Conservation (phyloP, 1,140 invertebrate genomes). For the Panagrolaimus sp. region DNA sequence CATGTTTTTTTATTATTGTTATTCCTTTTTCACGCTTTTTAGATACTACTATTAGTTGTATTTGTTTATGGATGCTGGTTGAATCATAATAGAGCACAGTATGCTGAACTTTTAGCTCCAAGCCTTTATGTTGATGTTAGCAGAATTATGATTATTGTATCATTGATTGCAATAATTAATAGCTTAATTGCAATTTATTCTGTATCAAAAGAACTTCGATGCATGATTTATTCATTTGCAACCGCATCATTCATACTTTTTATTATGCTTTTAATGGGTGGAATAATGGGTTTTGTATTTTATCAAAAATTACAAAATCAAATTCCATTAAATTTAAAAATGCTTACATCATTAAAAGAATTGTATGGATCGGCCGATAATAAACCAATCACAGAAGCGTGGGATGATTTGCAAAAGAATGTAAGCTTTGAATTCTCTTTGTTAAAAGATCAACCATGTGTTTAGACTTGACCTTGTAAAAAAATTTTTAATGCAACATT, state of each 20-base stretch:
- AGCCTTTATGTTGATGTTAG: slow-evolving; percentile 57
- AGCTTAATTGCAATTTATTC: slow-evolving; percentile 47
- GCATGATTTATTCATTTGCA: slow-evolving; percentile 56
- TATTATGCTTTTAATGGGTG: slow-evolving; percentile 56
- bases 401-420: slow-evolving; percentile 55
- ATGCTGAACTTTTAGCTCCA: slow-evolving; percentile 55
- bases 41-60: slow-evolving; percentile 48
- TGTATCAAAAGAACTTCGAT: slow-evolving; percentile 50
- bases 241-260: slow-evolving; percentile 52
- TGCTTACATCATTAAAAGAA: slow-evolving; percentile 55
- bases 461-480: slow-evolving; percentile 17
- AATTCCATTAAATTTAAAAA: slow-evolving; percentile 57
- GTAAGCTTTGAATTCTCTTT: slow-evolving; percentile 27
- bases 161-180: slow-evolving; percentile 49
- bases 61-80: slow-evolving; percentile 55
- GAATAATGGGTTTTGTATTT: slow-evolving; percentile 58
- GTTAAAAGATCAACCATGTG: slow-evolving; percentile 3
- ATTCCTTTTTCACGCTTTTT: slow-evolving; percentile 16
- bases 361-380: slow-evolving; percentile 52
- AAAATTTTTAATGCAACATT: background rate
- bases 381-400: slow-evolving; percentile 48
- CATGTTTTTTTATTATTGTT: slow-evolving; percentile 12
- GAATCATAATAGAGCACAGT: slow-evolving; percentile 45
- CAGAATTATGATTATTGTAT: slow-evolving; percentile 54
- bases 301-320: slow-evolving; percentile 48